Conservation (phyloP, 2,797 vertebrate species). For the Gymnothorax javanicus region DNA sequence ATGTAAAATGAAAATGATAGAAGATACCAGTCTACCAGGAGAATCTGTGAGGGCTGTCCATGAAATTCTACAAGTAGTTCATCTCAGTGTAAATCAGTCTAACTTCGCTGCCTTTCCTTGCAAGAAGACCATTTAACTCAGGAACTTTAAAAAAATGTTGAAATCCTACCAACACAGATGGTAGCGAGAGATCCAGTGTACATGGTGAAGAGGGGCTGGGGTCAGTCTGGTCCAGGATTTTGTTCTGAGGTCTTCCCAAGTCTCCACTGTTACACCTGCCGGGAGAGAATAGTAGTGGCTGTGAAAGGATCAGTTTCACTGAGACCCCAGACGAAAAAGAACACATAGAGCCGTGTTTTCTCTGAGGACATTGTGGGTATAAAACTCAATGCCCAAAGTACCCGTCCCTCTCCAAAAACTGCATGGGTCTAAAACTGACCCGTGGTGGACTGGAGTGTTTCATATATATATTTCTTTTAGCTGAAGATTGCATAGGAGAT, state of each 20-base stretch:
- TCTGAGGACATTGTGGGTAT: background rate
- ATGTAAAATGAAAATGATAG: background rate
- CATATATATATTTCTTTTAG: too few species aligned
- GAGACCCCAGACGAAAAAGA: background rate
- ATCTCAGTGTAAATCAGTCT: background rate
- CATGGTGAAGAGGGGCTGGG: conserved; percentile 11
- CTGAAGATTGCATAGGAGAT: too few species aligned
- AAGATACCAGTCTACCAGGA: background rate
- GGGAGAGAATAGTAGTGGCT: background rate
- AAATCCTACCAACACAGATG: conserved; percentile 26
- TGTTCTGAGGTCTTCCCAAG: conserved; percentile 1
- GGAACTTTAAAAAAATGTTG: background rate
- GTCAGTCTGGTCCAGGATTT: background rate
- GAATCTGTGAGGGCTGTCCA: background rate
- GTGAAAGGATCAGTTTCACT: background rate
- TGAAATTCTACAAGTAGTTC: background rate
- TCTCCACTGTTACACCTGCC: background rate
- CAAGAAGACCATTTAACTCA: background rate
- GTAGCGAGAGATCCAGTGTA: background rate
- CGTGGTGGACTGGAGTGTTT: too few species aligned
- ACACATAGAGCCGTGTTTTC: background rate
- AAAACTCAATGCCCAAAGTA: background rate
- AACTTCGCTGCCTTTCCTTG: background rate
- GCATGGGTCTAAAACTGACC: background rate
- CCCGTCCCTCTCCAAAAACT: too few species aligned